A percentile compares a stretch with the other conserved stretches of the same genome.
Conservation (phyloP, 2,113 vertebrate species). For the Hemicordylus capensis region DNA sequence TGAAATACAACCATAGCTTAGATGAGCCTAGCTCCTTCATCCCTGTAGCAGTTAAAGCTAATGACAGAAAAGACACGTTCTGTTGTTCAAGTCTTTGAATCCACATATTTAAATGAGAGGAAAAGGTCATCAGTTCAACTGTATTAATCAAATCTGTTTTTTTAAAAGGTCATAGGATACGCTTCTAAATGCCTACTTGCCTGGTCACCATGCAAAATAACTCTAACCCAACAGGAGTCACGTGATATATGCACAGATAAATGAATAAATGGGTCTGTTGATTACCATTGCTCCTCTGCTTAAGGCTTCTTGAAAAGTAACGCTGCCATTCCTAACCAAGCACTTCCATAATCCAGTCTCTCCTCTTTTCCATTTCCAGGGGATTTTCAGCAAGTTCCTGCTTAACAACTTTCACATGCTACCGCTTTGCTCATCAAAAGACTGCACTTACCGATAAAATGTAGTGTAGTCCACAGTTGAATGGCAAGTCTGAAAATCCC, state of each 20-base stretch:
- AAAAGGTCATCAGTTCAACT: conserved; percentile 20
- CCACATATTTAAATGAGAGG: background rate
- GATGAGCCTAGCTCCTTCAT: conserved; percentile 55
- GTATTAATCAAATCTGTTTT: conserved; percentile 29
- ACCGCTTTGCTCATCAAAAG: background rate
- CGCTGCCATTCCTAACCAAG: background rate
- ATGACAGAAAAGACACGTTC: conserved; percentile 36
- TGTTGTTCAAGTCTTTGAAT: conserved; percentile 27
- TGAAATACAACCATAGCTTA: conserved; percentile 57
- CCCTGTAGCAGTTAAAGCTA: conserved; percentile 19
- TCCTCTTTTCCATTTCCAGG: background rate
- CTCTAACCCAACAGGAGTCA: no score
- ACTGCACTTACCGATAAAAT: conserved; percentile 87
- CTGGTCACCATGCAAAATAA: background rate
- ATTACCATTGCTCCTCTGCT: background rate
- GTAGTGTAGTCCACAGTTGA: conserved; percentile 87
- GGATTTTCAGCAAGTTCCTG: background rate
- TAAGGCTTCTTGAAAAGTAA: background rate
- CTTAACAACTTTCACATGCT: background rate
- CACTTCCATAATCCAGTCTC: background rate
- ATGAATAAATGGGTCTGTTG: no score
- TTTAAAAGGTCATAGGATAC: background rate
- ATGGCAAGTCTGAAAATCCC: conserved; percentile 96
- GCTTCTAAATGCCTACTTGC: background rate
- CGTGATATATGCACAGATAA: no score